Base-by-base conservation (phyloP, 2,797 vertebrate species). In the Pachyuromys duprasi region DNA sequence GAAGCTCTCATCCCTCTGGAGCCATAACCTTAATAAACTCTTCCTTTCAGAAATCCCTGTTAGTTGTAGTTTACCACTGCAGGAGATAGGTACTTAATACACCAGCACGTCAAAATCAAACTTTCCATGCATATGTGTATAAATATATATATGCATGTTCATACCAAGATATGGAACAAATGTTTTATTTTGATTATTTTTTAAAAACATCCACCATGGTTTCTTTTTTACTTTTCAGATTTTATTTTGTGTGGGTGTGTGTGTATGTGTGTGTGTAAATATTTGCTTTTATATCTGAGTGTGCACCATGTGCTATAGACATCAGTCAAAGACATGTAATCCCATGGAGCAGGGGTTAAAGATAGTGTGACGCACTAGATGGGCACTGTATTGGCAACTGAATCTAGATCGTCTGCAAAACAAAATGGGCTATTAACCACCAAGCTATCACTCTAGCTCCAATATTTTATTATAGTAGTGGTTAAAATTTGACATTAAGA, bases 401-500 rank as follows among this genome's bases (percentile, higher is more conserved):
- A 83, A 6, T 8, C 39, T 20, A 45, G 8, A 36, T 42, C 7
- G 8, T 20, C 80, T 82, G 15, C 28, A 20, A 65, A 83, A 45
- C 26, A 65, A 7, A 2, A 31, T 31, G 26, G 20, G 60, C 26
- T 83, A 15, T 65, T 45, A 31, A 45, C 36, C 60, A 31, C 26
- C 13, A 0, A 3, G 7, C 39, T 83, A 31, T 20, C 26, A 45
- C 60, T 45, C 36, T 13, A 65, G 60, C 9, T 8, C 26, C 39
- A 81, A 13, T 42, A 20, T 82, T 31, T 72, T 74, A 74, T 74
- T 49, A 36, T 65, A 76, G 17, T 3, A 31, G 33, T 72, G 24
- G 24, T 24, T 49, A 86, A 93, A 92, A 18, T 69, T 36, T 80
- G 62, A 53, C 92, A 96, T 76, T 36, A 33, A 94, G 93, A 95